Base-by-base conservation (phyloP, 2,797 vertebrate genomes). In the Sarcoramphus papa region DNA sequence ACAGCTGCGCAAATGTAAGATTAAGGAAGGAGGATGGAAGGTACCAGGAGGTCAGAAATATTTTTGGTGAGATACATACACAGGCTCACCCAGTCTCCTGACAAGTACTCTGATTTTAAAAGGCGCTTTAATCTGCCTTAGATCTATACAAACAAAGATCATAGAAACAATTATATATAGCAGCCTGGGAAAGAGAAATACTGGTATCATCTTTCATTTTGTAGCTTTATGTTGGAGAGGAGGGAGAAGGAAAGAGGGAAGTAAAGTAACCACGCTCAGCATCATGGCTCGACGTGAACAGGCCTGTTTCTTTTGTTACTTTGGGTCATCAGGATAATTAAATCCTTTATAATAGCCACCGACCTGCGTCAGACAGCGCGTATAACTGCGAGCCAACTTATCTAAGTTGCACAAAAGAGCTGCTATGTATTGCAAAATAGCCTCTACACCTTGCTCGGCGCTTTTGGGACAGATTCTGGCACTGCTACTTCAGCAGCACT, bases 111-210 rank as follows among this genome's bases (percentile, higher is more conserved):
- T 5, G 40, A 65, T 62, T 90, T 77, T 45, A 64, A 96, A 83
- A 96, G 64, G 60, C n/a, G 11, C 83, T 81, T 95, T 65, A 48
- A 92, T 84, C 63, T 86, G 50, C 54, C 59, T 62, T 74, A 60
- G 63, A 95, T 51, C 51, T 77, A 33, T 19, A 50, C 25, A 88
- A 95, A 76, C 83, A 97, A 76, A 94, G 89, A 83, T 45, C 53
- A 79, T 7, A 82, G 88, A 59, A 95, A 74, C 83, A 45, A 67
- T 40, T 81, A 73, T 60, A 88, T 45, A 22, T 5, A 53, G 37
- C 50, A 85, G 76, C 79, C 83, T 89, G 56, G 28, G 68, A 95
- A 92, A 63, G 24, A 83, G 64, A 76, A 95, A 89, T 30, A 16
- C 35, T 20, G 25, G 9, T 40, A 45, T 90, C 91, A 83, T 81